phyloP scores from a whole-genome alignment of 2,888 invertebrate species.

The Melinaea menophilus region DNA sequence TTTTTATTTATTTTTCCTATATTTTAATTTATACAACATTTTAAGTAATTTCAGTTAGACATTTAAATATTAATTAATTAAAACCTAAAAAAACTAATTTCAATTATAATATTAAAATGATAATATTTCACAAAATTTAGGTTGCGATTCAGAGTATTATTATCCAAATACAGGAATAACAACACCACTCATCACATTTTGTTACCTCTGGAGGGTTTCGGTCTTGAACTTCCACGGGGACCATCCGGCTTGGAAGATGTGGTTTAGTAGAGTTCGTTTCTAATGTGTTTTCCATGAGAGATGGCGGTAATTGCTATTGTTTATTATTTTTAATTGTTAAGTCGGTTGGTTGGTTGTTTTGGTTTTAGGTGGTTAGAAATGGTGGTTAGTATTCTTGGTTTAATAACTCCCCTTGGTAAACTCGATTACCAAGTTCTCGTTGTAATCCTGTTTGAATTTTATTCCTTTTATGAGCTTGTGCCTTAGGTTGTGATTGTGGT shows the following conservation, averaged over 20 bases:
- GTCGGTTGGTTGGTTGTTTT: constrained; percentile 1
- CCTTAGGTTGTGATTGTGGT: constrained; percentile 39
- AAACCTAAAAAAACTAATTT: too few relatives aligned
- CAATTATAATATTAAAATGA: too few relatives aligned
- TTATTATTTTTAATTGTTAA: background rate
- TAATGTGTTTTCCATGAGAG: constrained; percentile 7
- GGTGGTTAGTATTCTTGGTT: constrained; percentile 4
- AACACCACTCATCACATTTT: too few relatives aligned
- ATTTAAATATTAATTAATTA: too few relatives aligned
- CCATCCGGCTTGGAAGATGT: background rate
- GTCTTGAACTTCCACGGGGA: too few relatives aligned
- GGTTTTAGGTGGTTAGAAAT: constrained; percentile 9
- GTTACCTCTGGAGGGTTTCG: too few relatives aligned
- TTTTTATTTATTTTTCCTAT: too few relatives aligned
- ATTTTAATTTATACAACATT: too few relatives aligned
- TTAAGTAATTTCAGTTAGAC: too few relatives aligned
- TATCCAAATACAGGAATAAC: too few relatives aligned
- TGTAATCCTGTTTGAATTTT: constrained; percentile 11
- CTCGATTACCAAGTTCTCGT: constrained; percentile 10
- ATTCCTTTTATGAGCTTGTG: constrained; percentile 15
- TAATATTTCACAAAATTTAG: too few relatives aligned
- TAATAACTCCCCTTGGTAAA: constrained; percentile 6
- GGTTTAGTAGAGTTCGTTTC: constrained; percentile 1
- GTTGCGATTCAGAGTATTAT: too few relatives aligned
- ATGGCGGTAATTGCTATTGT: constrained; percentile 14